Evolutionary conservation across 2,888 invertebrate genomes (phyloP), one percentile per base, ranked within the genome.

Genomic region (Pristionchus fissidentatus): DNA sequence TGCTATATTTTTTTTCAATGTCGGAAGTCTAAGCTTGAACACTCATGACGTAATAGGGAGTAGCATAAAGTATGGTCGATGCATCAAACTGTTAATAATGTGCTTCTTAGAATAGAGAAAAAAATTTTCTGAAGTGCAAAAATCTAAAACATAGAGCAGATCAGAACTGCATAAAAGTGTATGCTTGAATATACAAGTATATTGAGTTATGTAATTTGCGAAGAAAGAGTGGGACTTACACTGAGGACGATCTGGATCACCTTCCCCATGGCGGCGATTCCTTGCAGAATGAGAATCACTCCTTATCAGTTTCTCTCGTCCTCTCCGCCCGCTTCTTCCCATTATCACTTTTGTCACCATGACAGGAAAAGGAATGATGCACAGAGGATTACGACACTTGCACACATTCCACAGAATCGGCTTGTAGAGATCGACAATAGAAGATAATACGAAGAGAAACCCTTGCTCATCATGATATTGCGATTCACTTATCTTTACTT

Each of bases 261-360:
- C 70, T 70, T 70, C 70, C 70, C 70, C 70, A 70, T 70, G 70
- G 41, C 43, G 70, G 70, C 43, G 70, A 70, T 41, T 70, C 70
- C 70, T 41, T 70, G 26, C 41, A 70, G 70, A 70, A 70, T 70
- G 70, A 70, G 26, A 26, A 38, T 70, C 41, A 41, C 41, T 70
- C 70, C 70, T 70, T 70, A 70, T 70, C 70, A 70, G 70, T 70
- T 26, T 26, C 41, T 10, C 22, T 70, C 70, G 38, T 70, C 70
- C 70, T 70, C 70, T 7, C 38, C 70, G n/a, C n/a, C n/a, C n/a
- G 41, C 70, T 70, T 70, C 70, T 70, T 26, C n/a, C 66, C 26
- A 41, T 70, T 70, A 41, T 70, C 70, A 70, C 66, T 41, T 70
- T 70, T 70, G 70, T 70, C 70, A 70, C 41, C 70, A 66, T 66